Base-by-base conservation (phyloP, 1,140 invertebrate species). In the Danaus plexippus region DNA sequence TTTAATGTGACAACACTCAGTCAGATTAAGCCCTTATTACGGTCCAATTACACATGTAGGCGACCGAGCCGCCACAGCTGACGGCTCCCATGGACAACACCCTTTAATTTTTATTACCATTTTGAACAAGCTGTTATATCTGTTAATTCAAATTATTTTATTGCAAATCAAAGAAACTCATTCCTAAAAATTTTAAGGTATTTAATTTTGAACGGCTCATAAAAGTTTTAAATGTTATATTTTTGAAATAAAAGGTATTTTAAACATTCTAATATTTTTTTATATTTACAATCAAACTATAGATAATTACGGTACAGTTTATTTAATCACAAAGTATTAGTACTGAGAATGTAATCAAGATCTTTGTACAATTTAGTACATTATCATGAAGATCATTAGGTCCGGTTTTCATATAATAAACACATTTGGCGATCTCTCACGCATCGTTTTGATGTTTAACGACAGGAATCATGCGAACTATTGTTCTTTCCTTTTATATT, bases 1-100 rank as follows among this genome's bases (percentile, higher is more conserved):
- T 74, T 65, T 59, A 72, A 75, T 71, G 65, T 76, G 77, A 80
- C 77, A 80, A 74, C 68, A 56, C 68, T 72, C 64, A 59, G 54
- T 60, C 63, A 67, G 70, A 75, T 74, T 69, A 76, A 63, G 66
- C 61, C 44, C 52, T 63, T 43, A 70, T 72, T 73, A 65, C 73
- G 58, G 59, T 41, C 59, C 74, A 71, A 78, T 77, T 75, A 75
- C 70, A 74, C 66, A 64, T 66, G 59, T 32, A 32, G 22, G 22
- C 22, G 22, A 32, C 22, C 22, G 22, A 32, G 22, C 52, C 53
- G 45, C 52, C 59, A 59, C 77, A 83, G 74, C 76, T 77, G 77
- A 77, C 73, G 64, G 11, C 54, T 78, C 75, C 55, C 76, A 73
- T 46, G 45, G 22, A 18, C 49, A 52, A 2, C 49, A 53, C 43